Conservation (phyloP, 2,888 invertebrate genomes). For the Ischnura elegans region DNA sequence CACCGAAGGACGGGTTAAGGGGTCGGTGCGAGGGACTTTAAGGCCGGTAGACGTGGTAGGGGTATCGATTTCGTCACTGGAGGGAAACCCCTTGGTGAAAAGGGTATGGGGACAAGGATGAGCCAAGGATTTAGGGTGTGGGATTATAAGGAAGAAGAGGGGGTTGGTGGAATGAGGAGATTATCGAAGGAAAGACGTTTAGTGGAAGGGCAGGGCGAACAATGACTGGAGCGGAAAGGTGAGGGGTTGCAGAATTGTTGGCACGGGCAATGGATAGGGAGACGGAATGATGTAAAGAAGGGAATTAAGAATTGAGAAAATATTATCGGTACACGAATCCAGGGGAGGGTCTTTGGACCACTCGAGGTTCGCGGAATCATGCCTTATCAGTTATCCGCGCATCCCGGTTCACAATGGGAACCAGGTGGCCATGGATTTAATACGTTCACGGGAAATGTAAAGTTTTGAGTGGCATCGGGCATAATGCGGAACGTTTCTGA, state of each 20-base stretch:
- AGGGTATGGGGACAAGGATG: too few relatives aligned
- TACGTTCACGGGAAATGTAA: neutral
- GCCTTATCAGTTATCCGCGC: neutral
- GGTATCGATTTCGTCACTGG: slow-evolving; percentile 45
- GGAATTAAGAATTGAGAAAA: slow-evolving; percentile 29
- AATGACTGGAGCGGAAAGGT: neutral
- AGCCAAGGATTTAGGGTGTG: too few relatives aligned
- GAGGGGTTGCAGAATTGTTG: too few relatives aligned
- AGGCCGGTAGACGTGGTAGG: neutral
- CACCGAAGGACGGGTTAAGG: slow-evolving; percentile 68
- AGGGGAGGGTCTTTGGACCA: neutral
- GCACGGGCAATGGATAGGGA: neutral
- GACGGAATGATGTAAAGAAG: neutral
- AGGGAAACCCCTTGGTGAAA: neutral
- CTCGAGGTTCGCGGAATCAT: neutral
- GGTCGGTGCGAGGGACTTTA: slow-evolving; percentile 70
- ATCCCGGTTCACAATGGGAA: neutral
- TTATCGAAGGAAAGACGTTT: neutral
- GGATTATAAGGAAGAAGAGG: too few relatives aligned
- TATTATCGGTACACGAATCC: slow-evolving; percentile 14
- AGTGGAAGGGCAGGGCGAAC: neutral
- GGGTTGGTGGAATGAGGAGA: neutral
- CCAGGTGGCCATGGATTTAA: neutral
- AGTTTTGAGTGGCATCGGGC: neutral
- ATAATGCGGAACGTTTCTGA: neutral